Evolutionary conservation across 2,797 vertebrate species (phyloP).

Genomic region (Phalanger gymnotis): DNA sequence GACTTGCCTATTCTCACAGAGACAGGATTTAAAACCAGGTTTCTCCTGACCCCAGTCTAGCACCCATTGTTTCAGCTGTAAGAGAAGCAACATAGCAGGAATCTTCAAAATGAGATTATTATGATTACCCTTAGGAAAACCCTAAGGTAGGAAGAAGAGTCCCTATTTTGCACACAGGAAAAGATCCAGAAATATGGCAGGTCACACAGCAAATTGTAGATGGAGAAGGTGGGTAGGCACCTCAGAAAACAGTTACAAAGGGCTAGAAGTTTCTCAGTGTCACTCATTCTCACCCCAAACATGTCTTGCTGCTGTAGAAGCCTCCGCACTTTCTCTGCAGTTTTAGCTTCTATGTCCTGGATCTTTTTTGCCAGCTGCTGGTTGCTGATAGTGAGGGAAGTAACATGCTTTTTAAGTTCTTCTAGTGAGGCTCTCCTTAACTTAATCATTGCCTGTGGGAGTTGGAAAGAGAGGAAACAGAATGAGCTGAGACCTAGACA

Average conservation of each 20-base stretch:
- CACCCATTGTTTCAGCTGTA: neutral
- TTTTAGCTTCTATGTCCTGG: conserved; percentile 67
- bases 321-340: conserved; percentile 62
- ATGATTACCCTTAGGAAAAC: neutral
- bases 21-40: neutral
- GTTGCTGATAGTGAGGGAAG: conserved; percentile 71
- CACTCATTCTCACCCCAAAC: conserved; percentile 75
- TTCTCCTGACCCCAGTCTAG: neutral
- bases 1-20: neutral
- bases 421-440: conserved; percentile 66
- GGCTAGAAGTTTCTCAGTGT: neutral
- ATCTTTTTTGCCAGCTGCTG: conserved; percentile 68
- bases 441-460: conserved; percentile 72
- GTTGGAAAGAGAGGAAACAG: neutral
- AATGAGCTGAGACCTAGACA: accelerated
- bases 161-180: neutral
- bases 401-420: conserved; percentile 72
- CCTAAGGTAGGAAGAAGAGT: neutral
- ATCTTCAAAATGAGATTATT: neutral
- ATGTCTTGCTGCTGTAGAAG: conserved; percentile 77
- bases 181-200: neutral
- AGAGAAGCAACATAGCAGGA: neutral
- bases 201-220: neutral
- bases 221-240: neutral
- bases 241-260: neutral